Conservation (phyloP, 1,140 invertebrate genomes). For the Nasonia longicornis region DNA sequence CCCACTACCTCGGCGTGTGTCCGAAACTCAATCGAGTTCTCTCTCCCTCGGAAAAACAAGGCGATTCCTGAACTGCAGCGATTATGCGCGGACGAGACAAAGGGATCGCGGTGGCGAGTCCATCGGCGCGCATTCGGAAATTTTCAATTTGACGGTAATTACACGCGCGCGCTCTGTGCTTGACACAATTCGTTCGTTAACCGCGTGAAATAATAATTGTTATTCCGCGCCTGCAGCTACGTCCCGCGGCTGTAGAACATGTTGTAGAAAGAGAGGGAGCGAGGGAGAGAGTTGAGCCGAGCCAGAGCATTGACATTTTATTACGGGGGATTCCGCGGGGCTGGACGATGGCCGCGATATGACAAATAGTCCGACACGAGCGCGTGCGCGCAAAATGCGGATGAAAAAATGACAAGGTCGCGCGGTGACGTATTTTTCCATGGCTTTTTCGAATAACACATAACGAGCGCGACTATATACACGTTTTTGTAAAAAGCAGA, state of each 20-base stretch:
- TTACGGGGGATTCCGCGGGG: neutral
- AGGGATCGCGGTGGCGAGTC: neutral
- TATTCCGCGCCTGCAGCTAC: conserved; percentile 44
- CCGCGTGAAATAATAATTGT: conserved; percentile 60
- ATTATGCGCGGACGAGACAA: neutral
- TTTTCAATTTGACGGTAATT: conserved; percentile 45
- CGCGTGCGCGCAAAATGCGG: neutral
- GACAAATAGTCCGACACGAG: neutral
- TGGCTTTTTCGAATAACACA: too few relatives aligned
- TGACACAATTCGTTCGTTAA: conserved; percentile 62
- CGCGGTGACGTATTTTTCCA: too few relatives aligned
- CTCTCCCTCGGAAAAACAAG: neutral
- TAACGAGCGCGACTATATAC: too few relatives aligned
- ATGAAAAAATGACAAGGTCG: neutral
- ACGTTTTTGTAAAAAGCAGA: too few relatives aligned
- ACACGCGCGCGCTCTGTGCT: conserved; percentile 43
- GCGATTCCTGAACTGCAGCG: neutral
- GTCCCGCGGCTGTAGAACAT: neutral
- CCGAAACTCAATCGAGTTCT: neutral
- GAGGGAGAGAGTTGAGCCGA: neutral
- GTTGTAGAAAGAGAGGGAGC: neutral
- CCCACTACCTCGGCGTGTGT: neutral
- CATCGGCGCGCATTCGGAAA: conserved; percentile 34
- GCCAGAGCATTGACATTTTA: conserved; percentile 38
- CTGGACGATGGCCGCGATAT: conserved; percentile 12